These are phyloP conservation scores for Hypsibius dujardini DNA, from an alignment of 1,140 invertebrate species.

Conservation along the genomic window DNA sequence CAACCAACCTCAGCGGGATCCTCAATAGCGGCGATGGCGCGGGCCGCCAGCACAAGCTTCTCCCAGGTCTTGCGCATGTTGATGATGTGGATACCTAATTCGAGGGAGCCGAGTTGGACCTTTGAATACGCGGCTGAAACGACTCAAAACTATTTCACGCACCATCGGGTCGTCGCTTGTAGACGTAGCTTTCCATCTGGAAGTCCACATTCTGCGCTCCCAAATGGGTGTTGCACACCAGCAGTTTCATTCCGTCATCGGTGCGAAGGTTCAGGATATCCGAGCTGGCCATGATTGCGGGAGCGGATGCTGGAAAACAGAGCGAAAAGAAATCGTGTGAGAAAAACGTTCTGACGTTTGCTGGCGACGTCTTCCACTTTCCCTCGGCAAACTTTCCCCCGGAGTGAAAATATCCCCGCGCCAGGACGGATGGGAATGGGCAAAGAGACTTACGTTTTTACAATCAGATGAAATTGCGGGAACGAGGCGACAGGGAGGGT, in stretches of 20 bases:
- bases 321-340: too few relatives aligned
- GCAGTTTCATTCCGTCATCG: constrained; percentile 95
- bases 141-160: constrained; percentile 25
- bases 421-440: too few relatives aligned
- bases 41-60: constrained; percentile 82
- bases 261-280: constrained; percentile 53
- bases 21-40: constrained; percentile 93
- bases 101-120: constrained; percentile 11
- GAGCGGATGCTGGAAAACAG: too few relatives aligned
- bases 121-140: constrained; percentile 2
- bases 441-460: too few relatives aligned
- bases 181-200: constrained; percentile 82
- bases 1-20: constrained; percentile 83
- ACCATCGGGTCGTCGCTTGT: constrained; percentile 81
- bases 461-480: too few relatives aligned
- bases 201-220: constrained; percentile 86
- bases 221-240: constrained; percentile 78
- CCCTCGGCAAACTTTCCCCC: too few relatives aligned
- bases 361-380: too few relatives aligned
- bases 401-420: too few relatives aligned
- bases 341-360: too few relatives aligned
- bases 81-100: constrained; percentile 65
- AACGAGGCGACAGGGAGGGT: too few relatives aligned
- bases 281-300: not conserved
- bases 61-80: constrained; percentile 95